These are phyloP conservation scores for Cyclura pinguis DNA, from an alignment of 2,797 vertebrate species.

Conservation along the genomic window DNA sequence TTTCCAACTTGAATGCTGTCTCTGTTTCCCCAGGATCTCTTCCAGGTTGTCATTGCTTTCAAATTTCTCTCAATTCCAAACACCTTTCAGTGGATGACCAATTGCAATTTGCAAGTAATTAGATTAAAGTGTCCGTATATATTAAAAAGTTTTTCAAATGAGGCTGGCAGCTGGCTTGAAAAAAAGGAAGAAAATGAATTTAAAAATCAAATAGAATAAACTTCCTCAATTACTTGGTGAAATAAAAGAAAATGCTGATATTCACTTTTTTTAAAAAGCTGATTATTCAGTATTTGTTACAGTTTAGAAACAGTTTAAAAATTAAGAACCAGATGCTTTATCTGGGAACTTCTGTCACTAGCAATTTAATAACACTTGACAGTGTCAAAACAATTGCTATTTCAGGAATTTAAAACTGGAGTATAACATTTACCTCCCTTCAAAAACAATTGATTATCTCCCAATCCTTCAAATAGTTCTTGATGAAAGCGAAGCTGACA, in stretches of 20 bases:
- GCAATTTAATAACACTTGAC: constrained; percentile 35
- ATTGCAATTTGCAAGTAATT: constrained; percentile 15
- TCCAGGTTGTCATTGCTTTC: background rate
- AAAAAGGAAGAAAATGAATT: background rate
- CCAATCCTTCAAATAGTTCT: background rate
- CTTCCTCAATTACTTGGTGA: constrained; percentile 27
- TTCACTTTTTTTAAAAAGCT: constrained; percentile 22
- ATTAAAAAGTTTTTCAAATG: background rate
- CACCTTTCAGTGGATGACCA: background rate
- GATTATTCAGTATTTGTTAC: constrained; percentile 41
- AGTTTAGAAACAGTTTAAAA: constrained; percentile 44
- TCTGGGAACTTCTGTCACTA: constrained; percentile 30
- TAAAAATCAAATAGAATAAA: constrained; percentile 36
- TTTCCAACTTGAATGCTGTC: background rate
- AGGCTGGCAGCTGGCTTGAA: constrained; percentile 7
- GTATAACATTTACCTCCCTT: background rate
- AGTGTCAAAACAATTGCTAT: constrained; percentile 30
- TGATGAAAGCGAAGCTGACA: background rate
- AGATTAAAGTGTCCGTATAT: background rate
- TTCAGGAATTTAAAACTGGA: constrained; percentile 14
- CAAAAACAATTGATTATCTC: constrained; percentile 2
- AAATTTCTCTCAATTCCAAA: background rate
- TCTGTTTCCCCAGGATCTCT: background rate
- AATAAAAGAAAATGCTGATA: constrained; percentile 46
- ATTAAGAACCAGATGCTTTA: constrained; percentile 43